phyloP scores from a whole-genome alignment of 1,140 invertebrate genomes.

The Latrodectus geometricus region DNA sequence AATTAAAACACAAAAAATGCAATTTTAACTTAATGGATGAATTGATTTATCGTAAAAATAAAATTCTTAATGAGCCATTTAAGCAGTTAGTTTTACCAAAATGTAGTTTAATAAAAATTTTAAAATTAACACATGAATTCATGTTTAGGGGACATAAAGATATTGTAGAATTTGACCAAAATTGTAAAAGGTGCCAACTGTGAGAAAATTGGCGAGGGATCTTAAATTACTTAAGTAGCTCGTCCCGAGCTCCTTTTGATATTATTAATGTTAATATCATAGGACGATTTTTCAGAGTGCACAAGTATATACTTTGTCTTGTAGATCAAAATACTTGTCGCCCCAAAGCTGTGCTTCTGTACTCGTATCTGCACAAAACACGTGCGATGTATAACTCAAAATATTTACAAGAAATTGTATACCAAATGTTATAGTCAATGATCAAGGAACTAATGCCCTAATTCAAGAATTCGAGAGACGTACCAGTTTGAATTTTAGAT shows the following conservation, averaged over 20 bases:
- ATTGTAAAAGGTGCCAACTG: not conserved
- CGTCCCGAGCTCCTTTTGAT: not conserved
- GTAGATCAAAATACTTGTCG: slow-evolving; percentile 7
- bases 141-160: not conserved
- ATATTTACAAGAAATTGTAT: not conserved
- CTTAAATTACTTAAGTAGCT: not conserved
- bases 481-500: not conserved
- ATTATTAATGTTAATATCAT: slow-evolving; percentile 1
- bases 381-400: not conserved
- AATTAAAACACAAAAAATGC: not conserved
- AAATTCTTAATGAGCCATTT: not conserved
- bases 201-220: not conserved
- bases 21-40: not conserved
- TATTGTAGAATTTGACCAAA: not conserved
- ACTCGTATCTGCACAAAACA: not conserved
- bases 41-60: not conserved
- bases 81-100: not conserved
- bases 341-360: not conserved
- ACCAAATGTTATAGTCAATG: not conserved
- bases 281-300: not conserved
- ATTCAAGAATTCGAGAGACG: not conserved
- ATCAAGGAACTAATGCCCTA: slow-evolving; percentile 16
- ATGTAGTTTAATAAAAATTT: not conserved
- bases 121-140: not conserved
- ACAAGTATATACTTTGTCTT: slow-evolving; percentile 28